Base-by-base conservation (phyloP, 2,797 vertebrate species). In the Sebastes trivittatus region DNA sequence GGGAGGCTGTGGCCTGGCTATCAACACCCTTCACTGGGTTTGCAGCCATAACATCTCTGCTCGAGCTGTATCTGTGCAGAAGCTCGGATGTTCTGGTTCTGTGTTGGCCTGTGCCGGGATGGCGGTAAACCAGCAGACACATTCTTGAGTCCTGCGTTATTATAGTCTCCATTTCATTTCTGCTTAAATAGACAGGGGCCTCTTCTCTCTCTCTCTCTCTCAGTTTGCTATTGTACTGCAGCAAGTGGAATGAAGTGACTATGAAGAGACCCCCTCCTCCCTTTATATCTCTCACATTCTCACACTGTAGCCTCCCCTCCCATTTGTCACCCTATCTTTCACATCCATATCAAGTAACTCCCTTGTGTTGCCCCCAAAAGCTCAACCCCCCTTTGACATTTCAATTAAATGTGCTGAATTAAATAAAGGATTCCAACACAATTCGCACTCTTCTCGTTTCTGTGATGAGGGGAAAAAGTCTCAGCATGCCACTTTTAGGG, bases 151-250 rank as follows among this genome's bases (percentile, higher is more conserved):
- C 65, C 80, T 67, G 78, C 63, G 11, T 91, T 90, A 83, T 87
- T 86, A 86, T 84, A 84, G 80, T 86, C 85, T 86, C 79, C 71
- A 73, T 88, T 92, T 84, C 74, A 87, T 86, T 80, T 83, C 60
- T 79, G 49, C 82, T 79, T 72, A 84, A 89, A 81, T 22, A 82
- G 79, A 86, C 70, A 36, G 23, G 27, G 82, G 72, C 76, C 77
- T 83, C 58, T 34, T 75, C 58, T 82, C 58, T 82, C 73, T 80
- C 73, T 83, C 23, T 23, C 23, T 23, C 23, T 82, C 65, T 74
- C 72, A 61, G 76, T 81, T 72, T 70, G 34, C 68, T 76, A 78
- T 90, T 84, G 79, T 79, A 25, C 63, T 66, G 20, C 68, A 68
- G 63, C 8, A 22, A 85, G 72, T 67, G 66, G 61, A 81, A 22